phyloP scores from a whole-genome alignment of 2,797 vertebrate species.

The Danio albolineatus region DNA sequence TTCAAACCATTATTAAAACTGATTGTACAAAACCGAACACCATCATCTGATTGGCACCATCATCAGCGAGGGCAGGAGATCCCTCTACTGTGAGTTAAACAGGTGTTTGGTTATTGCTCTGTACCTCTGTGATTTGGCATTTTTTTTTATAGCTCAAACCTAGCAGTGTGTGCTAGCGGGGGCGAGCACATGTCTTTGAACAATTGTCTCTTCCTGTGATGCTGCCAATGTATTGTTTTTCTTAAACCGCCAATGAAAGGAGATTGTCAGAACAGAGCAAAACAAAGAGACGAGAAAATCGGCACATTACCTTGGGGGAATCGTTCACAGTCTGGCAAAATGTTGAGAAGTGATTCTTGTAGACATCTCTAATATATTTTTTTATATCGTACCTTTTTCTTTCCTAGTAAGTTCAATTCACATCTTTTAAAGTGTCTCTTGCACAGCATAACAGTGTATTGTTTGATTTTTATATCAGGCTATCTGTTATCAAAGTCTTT shows the following conservation, averaged over 20 bases:
- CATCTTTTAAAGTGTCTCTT: conserved; percentile 5
- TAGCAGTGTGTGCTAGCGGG: conserved; percentile 1
- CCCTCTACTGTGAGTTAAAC: conserved; percentile 34
- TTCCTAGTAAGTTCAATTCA: neutral
- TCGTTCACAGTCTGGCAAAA: neutral
- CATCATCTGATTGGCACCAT: too few relatives aligned
- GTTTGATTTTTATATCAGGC: conserved; percentile 25
- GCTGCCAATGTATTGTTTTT: conserved; percentile 32
- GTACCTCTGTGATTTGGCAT: conserved; percentile 44
- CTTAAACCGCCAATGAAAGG: conserved; percentile 8
- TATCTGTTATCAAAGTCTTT: conserved; percentile 11
- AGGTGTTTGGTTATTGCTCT: conserved; percentile 48
- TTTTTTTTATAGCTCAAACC: conserved; percentile 39
- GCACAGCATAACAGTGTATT: neutral
- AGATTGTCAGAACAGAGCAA: conserved; percentile 10
- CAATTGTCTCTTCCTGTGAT: conserved; percentile 25
- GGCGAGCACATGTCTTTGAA: conserved; percentile 19
- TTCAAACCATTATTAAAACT: too few relatives aligned
- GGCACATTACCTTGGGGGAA: conserved; percentile 16
- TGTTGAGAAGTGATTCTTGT: neutral
- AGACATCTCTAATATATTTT: neutral
- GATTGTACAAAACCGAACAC: too few relatives aligned
- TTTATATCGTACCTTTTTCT: neutral
- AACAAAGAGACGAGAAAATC: neutral
- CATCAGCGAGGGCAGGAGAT: neutral